Percentiles rank a stretch among this genome's conserved stretches.
phyloP scores from a whole-genome alignment of 2,113 vertebrate genomes.

The Syrrhaptes paradoxus region DNA sequence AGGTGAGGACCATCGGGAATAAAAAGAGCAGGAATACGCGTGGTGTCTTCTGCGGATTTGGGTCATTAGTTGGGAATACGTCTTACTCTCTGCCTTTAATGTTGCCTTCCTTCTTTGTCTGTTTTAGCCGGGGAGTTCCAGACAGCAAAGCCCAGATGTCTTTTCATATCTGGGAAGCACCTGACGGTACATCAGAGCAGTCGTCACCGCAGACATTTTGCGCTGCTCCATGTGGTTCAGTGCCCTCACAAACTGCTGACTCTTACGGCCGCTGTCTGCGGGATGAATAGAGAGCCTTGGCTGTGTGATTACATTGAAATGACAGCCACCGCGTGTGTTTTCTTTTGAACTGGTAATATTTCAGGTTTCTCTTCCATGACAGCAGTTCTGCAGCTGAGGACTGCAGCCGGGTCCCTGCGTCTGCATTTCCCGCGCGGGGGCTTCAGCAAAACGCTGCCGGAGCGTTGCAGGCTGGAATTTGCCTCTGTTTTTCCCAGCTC shows the following conservation, averaged over 20 bases:
- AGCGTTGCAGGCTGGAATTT: not conserved
- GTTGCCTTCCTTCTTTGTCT: not conserved
- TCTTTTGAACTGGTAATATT: not conserved
- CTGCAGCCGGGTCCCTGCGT: not conserved
- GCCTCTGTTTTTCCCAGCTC: not conserved
- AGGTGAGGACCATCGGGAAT: not conserved
- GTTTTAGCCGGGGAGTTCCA: not conserved
- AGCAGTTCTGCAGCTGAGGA: not conserved
- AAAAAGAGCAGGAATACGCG: not conserved
- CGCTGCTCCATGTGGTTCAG: not conserved
- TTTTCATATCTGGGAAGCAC: not conserved
- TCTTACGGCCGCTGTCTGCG: not conserved
- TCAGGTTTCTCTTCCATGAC: not conserved
- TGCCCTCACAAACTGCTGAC: not conserved
- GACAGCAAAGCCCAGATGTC: not conserved
- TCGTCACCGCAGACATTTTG: not conserved
- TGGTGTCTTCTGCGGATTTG: not conserved
- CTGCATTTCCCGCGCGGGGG: rapidly evolving
- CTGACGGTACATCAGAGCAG: not conserved
- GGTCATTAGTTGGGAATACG: not conserved
- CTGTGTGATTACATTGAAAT: not conserved
- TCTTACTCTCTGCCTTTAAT: not conserved
- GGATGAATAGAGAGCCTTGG: not conserved
- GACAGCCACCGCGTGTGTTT: not conserved
- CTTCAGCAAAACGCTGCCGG: rapidly evolving